Conservation (phyloP, 2,797 vertebrate genomes). For the Ctenosaura bakeri region DNA sequence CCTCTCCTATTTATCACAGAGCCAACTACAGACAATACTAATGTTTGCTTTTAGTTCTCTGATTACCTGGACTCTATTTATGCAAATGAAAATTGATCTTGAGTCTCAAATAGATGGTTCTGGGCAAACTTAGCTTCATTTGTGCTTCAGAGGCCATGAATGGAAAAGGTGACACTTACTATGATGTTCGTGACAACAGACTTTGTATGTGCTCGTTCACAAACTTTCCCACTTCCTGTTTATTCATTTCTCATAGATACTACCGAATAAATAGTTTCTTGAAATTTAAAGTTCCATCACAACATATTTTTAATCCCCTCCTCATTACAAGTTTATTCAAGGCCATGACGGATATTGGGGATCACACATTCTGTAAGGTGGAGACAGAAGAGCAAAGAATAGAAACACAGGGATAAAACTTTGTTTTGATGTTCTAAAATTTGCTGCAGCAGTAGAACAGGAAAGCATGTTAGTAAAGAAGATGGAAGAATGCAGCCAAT, state of each 20-base stretch:
- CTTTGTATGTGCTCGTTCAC: conserved; percentile 27
- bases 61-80: conserved; percentile 74
- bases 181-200: conserved; percentile 39
- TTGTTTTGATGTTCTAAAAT: not conserved
- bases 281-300: conserved; percentile 37
- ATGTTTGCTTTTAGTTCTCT: conserved; percentile 75
- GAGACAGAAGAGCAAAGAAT: not conserved
- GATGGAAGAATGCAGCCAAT: not conserved
- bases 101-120: conserved; percentile 65
- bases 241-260: conserved; percentile 49
- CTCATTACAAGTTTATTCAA: not conserved
- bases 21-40: conserved; percentile 76
- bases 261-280: conserved; percentile 41
- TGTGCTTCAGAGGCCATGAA: conserved; percentile 46
- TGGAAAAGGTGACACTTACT: conserved; percentile 23
- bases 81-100: conserved; percentile 77
- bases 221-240: not conserved
- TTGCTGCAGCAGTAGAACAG: not conserved
- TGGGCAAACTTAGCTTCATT: conserved; percentile 64
- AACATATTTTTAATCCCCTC: conserved; percentile 33
- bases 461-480: not conserved
- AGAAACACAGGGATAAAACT: not conserved
- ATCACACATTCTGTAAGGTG: not conserved
- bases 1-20: conserved; percentile 79
- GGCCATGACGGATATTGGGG: conserved; percentile 4